Percentiles rank a stretch among this genome's conserved stretches.
Evolutionary conservation across 1,140 invertebrate genomes (phyloP).

Genomic region (Periplaneta americana): DNA sequence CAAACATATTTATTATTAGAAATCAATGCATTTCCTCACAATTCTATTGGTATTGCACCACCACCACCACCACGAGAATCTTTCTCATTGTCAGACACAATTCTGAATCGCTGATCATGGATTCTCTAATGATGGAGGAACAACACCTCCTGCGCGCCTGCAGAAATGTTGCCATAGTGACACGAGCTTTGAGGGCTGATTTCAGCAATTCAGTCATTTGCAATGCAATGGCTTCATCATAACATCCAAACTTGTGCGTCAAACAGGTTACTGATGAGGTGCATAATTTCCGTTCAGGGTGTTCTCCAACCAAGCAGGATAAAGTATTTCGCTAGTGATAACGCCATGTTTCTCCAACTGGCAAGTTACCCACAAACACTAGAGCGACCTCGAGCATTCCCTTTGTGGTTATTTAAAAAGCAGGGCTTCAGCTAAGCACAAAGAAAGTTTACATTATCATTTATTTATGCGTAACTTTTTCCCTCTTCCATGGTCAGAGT

Average conservation of each 20-base stretch:
- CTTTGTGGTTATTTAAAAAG: background rate
- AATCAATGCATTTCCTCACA: too few species aligned
- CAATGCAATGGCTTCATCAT: background rate
- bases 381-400: background rate
- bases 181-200: background rate
- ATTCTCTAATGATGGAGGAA: background rate
- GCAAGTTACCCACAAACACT: background rate
- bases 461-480: too few species aligned
- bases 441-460: too few species aligned
- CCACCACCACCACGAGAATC: too few species aligned
- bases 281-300: background rate
- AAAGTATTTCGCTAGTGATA: background rate
- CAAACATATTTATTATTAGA: too few species aligned
- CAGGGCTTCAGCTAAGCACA: too few species aligned
- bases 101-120: background rate
- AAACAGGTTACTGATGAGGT: background rate
- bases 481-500: too few species aligned
- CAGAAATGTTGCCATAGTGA: background rate
- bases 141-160: background rate
- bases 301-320: background rate
- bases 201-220: background rate
- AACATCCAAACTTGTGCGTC: background rate
- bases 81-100: too few species aligned
- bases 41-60: too few species aligned
- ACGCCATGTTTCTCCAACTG: background rate